phyloP scores from a whole-genome alignment of 2,113 vertebrate species.

The Rana temporaria region DNA sequence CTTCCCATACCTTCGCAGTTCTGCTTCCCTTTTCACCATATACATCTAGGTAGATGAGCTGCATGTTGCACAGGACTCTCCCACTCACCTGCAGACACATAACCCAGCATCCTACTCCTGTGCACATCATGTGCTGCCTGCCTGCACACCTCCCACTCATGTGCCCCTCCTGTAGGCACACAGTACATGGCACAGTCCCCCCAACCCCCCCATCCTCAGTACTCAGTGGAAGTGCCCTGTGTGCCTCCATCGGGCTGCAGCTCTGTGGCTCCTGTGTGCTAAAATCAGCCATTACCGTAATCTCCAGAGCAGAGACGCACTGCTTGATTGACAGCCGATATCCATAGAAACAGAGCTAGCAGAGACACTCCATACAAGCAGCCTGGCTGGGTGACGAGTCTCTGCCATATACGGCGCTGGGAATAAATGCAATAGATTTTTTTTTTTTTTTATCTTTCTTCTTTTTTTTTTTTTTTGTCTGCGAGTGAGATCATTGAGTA shows the following conservation, averaged over 20 bases:
- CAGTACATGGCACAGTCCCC: neutral
- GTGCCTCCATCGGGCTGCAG: neutral
- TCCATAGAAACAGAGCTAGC: constrained; percentile 55
- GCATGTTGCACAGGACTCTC: neutral
- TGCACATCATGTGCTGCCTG: neutral
- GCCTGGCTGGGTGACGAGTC: constrained; percentile 28
- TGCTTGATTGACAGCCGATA: constrained; percentile 48
- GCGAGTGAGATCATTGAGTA: constrained; percentile 36
- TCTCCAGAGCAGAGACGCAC: constrained; percentile 17
- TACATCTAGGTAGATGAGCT: neutral
- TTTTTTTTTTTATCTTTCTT: neutral
- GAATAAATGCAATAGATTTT: constrained; percentile 31
- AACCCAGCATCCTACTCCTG: neutral
- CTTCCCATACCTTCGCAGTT: too few relatives aligned
- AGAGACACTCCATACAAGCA: constrained; percentile 4
- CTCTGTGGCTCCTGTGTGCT: neutral
- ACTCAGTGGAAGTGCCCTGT: too few relatives aligned
- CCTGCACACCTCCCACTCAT: neutral
- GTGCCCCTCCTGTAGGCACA: neutral
- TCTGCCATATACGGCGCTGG: constrained; percentile 38
- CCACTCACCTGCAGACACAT: neutral
- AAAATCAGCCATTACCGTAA: constrained; percentile 43
- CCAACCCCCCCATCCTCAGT: too few relatives aligned
- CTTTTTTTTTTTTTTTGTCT: neutral
- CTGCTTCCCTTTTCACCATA: neutral